phyloP scores from a whole-genome alignment of 1,140 invertebrate species.

The Zaprionus vittiger region DNA sequence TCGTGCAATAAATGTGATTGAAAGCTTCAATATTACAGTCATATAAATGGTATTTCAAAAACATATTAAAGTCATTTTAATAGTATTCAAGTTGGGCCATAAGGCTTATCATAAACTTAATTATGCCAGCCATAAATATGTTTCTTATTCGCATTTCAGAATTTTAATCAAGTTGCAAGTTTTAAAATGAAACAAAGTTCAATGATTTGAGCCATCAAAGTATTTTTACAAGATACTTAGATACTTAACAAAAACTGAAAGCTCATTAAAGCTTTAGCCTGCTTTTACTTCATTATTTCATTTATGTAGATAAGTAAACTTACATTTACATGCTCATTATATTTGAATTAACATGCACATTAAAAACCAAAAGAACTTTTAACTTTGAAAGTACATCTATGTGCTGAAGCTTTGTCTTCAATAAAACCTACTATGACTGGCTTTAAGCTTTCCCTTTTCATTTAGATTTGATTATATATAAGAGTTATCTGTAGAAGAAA shows the following conservation, averaged over 20 bases:
- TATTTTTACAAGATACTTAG: not conserved
- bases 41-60: not conserved
- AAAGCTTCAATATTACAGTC: not conserved
- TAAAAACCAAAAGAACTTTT: no score
- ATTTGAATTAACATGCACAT: no score
- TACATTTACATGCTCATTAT: no score
- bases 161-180: not conserved
- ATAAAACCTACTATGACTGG: no score
- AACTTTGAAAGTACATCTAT: not conserved
- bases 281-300: not conserved
- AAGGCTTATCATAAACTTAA: not conserved
- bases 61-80: not conserved
- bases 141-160: not conserved
- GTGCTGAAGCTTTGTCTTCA: no score
- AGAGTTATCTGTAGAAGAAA: not conserved
- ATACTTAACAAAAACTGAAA: not conserved
- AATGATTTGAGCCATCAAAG: not conserved
- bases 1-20: not conserved
- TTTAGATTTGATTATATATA: not conserved
- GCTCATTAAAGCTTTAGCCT: slow-evolving; percentile 3
- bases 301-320: no score
- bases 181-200: not conserved
- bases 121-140: not conserved
- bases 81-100: not conserved
- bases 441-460: no score